Evolutionary conservation across 1,140 invertebrate genomes (phyloP), one percentile per base, ranked within the genome.

Genomic region (Psilanteris sp.): DNA sequence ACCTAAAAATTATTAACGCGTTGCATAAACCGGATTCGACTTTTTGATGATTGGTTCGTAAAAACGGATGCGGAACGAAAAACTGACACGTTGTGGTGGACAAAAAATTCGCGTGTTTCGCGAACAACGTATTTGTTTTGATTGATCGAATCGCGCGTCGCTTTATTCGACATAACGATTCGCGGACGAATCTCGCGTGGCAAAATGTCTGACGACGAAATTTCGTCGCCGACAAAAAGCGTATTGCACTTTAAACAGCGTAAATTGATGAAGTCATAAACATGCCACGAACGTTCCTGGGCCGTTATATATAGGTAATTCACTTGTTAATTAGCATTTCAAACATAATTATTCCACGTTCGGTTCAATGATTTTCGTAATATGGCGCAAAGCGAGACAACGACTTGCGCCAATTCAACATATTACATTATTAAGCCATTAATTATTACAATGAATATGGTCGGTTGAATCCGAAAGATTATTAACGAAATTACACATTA

Each of bases 291-390:
- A 62, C 50, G 44, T 61, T 37, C 1, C 48, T 20, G 48, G 4
- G n/a, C 1, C 50, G 44, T 32, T 46, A 41, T 44, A 39, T 44
- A 11, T 44, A 11, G 61, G 9, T 64, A 64, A 64, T 68, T 68
- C 41, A 31, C 43, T 57, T 10, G 50, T 48, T 43, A 68, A 68
- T 68, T 68, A 68, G 41, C 64, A 68, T 68, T 48, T 68, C 64
- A 68, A 48, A 48, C 43, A 32, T 68, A 67, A 68, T 68, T 68
- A 57, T 57, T 57, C 43, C 50, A 67, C 50, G 50, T 46, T 57
- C 16, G 39, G 26, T 29, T 44, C 31, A 46, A 55, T 37, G 9
- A 55, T 67, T 67, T 48, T 48, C 41, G 36, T 67, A 55, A 67
- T 48, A 48, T 32, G 31, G 39, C 16, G 50, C 32, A 46, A 55